Conservation (phyloP, 2,113 vertebrate genomes). For the western clawed frog (Xenopus tropicalis) region UCB_Xtro_10.0 CM004445.2:19841001-19841500, state of each 20-base stretch:
- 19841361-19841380: too few relatives aligned
- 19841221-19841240: constrained; percentile 7
- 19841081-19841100: not conserved
- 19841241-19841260: constrained; percentile 10
- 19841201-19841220: not conserved
- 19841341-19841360: too few relatives aligned
- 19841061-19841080: constrained; percentile 4
- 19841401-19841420: too few relatives aligned
- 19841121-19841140: not conserved
- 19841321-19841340: too few relatives aligned
- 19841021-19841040: too few relatives aligned
- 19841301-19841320: not conserved
- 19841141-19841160: not conserved
- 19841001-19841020: too few relatives aligned
- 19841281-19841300: not conserved
- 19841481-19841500: too few relatives aligned
- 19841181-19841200: constrained; percentile 23
- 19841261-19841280: constrained; percentile 52
- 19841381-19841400: too few relatives aligned
- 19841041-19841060: too few relatives aligned
- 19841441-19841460: too few relatives aligned
- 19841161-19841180: not conserved
- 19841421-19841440: too few relatives aligned
- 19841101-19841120: not conserved
- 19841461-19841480: too few relatives aligned